Evolutionary conservation across 2,888 invertebrate genomes (phyloP).

Genomic region (Chrysolina haemoptera): DNA sequence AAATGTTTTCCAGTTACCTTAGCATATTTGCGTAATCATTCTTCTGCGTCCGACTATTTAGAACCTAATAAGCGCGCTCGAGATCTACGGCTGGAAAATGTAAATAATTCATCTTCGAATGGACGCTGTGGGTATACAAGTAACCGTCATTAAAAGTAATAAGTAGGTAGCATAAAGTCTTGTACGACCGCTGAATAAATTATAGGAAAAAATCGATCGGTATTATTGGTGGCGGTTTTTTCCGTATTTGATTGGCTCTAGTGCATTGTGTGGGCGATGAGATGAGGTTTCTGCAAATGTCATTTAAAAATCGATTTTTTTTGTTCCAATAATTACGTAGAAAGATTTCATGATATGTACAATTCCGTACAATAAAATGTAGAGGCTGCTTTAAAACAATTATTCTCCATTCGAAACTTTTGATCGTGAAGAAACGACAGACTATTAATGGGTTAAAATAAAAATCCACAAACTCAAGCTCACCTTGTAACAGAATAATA

Average conservation of each 20-base stretch:
- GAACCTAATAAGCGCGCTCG: constrained; percentile 30
- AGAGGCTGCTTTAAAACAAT: too few relatives aligned
- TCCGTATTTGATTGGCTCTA: constrained; percentile 40
- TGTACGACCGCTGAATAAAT: constrained; percentile 41
- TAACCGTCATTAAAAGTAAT: constrained; percentile 48
- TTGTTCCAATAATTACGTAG: neutral
- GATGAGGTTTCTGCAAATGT: constrained; percentile 33
- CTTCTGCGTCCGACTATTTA: constrained; percentile 28
- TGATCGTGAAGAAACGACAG: too few relatives aligned
- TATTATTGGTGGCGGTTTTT: constrained; percentile 39
- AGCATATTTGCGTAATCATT: constrained; percentile 29
- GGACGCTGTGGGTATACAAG: constrained; percentile 35
- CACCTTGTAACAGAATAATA: too few relatives aligned
- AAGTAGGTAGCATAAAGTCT: constrained; percentile 48
- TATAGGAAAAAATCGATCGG: constrained; percentile 35
- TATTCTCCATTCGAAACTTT: too few relatives aligned
- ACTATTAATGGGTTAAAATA: too few relatives aligned
- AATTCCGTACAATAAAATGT: too few relatives aligned
- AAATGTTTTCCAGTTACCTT: constrained; percentile 26
- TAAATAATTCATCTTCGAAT: constrained; percentile 19
- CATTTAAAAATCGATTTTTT: constrained; percentile 26
- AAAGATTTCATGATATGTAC: neutral
- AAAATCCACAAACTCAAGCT: too few relatives aligned
- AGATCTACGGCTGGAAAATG: constrained; percentile 20
- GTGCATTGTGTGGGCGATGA: constrained; percentile 41